phyloP scores from a whole-genome alignment of 2,797 vertebrate genomes.

The Buphagus erythrorhynchus region DNA sequence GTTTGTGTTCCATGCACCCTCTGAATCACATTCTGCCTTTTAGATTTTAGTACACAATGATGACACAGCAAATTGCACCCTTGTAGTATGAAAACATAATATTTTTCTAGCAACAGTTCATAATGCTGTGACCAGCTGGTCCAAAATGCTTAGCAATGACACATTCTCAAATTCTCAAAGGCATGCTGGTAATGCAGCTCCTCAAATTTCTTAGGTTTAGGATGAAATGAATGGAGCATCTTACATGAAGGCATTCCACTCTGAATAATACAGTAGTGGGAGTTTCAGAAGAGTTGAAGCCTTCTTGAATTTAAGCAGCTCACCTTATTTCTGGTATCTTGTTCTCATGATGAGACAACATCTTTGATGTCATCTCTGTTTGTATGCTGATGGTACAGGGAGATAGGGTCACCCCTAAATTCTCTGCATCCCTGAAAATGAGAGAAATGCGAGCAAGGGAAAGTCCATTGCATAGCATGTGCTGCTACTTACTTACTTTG shows the following conservation, averaged over 20 bases:
- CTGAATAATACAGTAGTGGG: neutral
- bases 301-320: neutral
- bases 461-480: neutral
- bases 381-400: neutral
- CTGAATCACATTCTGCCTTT: slow-evolving; percentile 47
- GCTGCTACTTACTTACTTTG: slow-evolving; percentile 33
- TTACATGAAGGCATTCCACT: neutral
- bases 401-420: neutral
- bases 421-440: neutral
- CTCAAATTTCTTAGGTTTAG: neutral
- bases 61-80: slow-evolving; percentile 46
- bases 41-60: neutral
- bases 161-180: neutral
- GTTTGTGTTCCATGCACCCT: neutral
- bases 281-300: neutral
- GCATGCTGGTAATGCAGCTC: neutral
- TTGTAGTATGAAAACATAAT: neutral
- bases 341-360: neutral
- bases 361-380: neutral
- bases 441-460: neutral
- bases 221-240: neutral
- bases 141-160: neutral
- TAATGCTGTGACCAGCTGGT: neutral
- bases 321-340: neutral
- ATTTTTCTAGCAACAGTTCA: slow-evolving; percentile 20